These are phyloP conservation scores for Spondyliosoma cantharus DNA, from an alignment of 2,797 vertebrate genomes.

Conservation along the genomic window DNA sequence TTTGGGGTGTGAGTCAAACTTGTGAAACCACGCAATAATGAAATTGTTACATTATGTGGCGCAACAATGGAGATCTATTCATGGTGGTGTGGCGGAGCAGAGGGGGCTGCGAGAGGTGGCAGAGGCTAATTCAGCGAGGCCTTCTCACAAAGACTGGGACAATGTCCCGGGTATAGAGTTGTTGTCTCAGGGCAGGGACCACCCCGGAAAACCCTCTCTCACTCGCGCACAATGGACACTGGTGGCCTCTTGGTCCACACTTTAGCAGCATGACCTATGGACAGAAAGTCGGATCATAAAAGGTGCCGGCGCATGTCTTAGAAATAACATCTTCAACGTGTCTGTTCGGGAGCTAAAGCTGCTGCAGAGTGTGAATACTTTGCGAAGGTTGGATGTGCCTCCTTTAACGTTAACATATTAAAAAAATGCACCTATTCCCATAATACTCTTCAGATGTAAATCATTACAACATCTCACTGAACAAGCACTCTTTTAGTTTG, in stretches of 20 bases:
- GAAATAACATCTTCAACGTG: conserved; percentile 5
- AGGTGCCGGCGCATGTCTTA: not conserved
- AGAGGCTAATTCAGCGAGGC: conserved; percentile 72
- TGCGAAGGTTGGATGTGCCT: not conserved
- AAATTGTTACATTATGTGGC: conserved; percentile 57
- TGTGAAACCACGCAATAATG: conserved; percentile 50
- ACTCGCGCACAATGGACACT: conserved; percentile 35
- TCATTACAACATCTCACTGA: not conserved
- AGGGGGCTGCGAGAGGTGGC: conserved; percentile 61
- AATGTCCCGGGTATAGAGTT: conserved; percentile 51
- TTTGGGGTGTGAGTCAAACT: conserved; percentile 28
- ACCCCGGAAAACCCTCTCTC: conserved; percentile 60
- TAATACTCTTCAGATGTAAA: not conserved
- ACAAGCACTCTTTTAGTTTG: not conserved
- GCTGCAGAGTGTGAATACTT: not conserved
- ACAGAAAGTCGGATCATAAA: conserved; percentile 13
- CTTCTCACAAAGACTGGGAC: conserved; percentile 63
- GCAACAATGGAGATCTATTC: conserved; percentile 66
- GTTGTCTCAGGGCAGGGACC: conserved; percentile 71
- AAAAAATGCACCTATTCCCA: not conserved
- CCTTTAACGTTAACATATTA: not conserved
- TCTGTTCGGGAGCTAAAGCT: not conserved
- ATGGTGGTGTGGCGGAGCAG: conserved; percentile 44
- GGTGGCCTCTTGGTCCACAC: conserved; percentile 25
- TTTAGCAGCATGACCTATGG: conserved; percentile 31